Conservation (phyloP, 2,888 invertebrate species). For the Lamellibrachia columna region DNA sequence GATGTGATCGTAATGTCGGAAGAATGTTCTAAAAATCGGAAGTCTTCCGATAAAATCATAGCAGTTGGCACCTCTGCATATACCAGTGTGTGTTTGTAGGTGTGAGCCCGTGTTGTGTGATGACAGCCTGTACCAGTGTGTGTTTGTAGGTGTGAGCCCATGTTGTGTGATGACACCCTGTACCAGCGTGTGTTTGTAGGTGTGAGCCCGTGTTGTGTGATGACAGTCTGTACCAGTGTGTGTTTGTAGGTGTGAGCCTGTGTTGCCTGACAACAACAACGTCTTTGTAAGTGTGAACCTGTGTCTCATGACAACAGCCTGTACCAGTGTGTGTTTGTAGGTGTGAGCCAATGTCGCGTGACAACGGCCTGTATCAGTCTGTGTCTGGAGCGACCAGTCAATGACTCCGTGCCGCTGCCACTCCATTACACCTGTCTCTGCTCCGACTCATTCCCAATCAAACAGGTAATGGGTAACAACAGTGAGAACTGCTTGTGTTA, state of each 20-base stretch:
- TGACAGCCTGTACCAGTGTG: background rate
- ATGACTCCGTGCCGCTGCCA: conserved; percentile 17
- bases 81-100: conserved; percentile 17
- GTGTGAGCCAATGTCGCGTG: background rate
- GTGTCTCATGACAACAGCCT: conserved; percentile 64
- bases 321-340: conserved; percentile 70
- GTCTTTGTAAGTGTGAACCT: conserved; percentile 8
- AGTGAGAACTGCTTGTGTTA: background rate
- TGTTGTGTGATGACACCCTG: conserved; percentile 23
- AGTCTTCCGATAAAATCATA: too few species aligned
- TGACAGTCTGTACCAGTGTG: too few species aligned
- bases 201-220: conserved; percentile 25
- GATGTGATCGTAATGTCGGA: too few species aligned
- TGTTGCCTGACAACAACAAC: conserved; percentile 21
- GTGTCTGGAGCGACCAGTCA: conserved; percentile 80
- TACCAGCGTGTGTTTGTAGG: background rate
- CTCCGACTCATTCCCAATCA: background rate
- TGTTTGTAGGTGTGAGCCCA: background rate
- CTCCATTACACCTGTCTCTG: conserved; percentile 74
- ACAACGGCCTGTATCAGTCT: conserved; percentile 75
- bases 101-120: conserved; percentile 26
- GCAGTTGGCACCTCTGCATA: too few species aligned
- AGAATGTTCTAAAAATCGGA: too few species aligned
- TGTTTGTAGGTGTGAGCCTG: background rate
- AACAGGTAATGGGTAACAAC: background rate